phyloP scores from a whole-genome alignment of 1,140 invertebrate genomes.

The Dinoponera quadriceps region DNA sequence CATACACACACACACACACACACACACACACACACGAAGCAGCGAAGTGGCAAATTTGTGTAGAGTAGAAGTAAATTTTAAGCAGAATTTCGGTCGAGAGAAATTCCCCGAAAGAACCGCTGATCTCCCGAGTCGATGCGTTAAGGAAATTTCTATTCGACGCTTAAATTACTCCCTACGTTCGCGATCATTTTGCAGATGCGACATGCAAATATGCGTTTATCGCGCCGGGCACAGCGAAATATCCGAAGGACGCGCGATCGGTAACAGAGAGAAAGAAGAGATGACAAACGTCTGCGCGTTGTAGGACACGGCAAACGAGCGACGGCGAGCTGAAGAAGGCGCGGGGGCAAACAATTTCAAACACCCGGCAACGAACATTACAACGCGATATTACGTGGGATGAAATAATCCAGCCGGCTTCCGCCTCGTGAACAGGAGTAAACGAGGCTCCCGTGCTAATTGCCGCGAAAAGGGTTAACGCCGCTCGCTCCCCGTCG shows the following conservation, averaged over 20 bases:
- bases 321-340: slow-evolving; percentile 75
- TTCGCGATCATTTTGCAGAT: not conserved
- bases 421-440: slow-evolving; percentile 80
- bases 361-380: slow-evolving; percentile 83
- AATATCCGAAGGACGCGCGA: slow-evolving; percentile 17
- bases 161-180: not conserved
- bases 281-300: slow-evolving; percentile 59
- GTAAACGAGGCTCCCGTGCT: slow-evolving; percentile 82
- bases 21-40: too few relatives aligned
- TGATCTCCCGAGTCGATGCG: too few relatives aligned
- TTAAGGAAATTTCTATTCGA: too few relatives aligned
- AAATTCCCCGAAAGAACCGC: too few relatives aligned
- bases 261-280: slow-evolving; percentile 29
- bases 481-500: slow-evolving; percentile 72
- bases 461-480: slow-evolving; percentile 84
- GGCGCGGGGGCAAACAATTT: slow-evolving; percentile 80
- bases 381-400: slow-evolving; percentile 84
- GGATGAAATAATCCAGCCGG: slow-evolving; percentile 83
- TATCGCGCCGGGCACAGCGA: not conserved
- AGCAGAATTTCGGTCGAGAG: too few relatives aligned
- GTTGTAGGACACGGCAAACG: slow-evolving; percentile 75
- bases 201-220: not conserved
- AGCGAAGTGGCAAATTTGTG: not conserved
- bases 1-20: too few relatives aligned
- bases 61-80: too few relatives aligned